Percentiles rank a stretch among this genome's conserved stretches.
Conservation (phyloP, 2,888 invertebrate genomes). For the Psylliodes chrysocephalus region DNA sequence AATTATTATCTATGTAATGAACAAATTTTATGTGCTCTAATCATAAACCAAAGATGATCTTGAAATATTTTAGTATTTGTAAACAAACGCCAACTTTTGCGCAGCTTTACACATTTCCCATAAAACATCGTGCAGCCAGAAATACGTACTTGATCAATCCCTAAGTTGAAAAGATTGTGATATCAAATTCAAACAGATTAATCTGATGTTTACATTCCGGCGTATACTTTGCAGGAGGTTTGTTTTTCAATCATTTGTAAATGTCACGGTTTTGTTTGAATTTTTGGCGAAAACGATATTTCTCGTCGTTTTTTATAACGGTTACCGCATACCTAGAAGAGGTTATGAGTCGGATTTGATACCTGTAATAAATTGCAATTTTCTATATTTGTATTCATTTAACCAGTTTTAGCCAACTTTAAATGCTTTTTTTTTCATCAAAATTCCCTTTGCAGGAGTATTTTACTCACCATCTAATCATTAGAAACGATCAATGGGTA, state of each 20-base stretch:
- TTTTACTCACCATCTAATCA: too few species aligned
- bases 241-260: neutral
- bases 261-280: neutral
- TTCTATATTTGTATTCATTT: too few species aligned
- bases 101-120: neutral
- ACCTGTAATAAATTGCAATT: too few species aligned
- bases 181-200: slow-evolving; percentile 5
- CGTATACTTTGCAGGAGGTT: neutral
- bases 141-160: slow-evolving; percentile 6
- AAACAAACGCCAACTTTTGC: slow-evolving; percentile 15
- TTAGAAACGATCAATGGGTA: too few species aligned
- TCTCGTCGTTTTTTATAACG: neutral
- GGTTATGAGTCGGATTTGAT: too few species aligned
- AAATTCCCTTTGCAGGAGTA: too few species aligned
- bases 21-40: slow-evolving; percentile 10
- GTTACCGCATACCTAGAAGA: too few species aligned
- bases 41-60: slow-evolving; percentile 16
- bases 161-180: slow-evolving; percentile 1
- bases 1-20: neutral
- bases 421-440: too few species aligned
- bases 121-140: neutral
- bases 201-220: neutral
- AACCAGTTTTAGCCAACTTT: too few species aligned
- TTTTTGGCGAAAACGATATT: neutral
- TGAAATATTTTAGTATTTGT: slow-evolving; percentile 21